Conservation (phyloP, 2,113 vertebrate species). For the Amazona guildingii region DNA sequence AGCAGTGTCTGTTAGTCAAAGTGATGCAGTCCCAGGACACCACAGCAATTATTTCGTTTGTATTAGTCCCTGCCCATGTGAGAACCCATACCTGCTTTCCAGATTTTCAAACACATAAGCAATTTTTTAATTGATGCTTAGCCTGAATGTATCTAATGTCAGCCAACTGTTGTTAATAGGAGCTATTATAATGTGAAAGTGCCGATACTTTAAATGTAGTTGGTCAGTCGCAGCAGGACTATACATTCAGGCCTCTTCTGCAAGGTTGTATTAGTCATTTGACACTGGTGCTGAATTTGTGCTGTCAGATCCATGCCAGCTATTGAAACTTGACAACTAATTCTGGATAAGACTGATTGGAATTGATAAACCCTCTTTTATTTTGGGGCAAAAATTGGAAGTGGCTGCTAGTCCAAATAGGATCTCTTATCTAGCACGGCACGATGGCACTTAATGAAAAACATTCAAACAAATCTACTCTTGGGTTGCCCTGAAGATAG, state of each 20-base stretch:
- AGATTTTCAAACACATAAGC: constrained; percentile 70
- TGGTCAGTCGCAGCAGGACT: constrained; percentile 60
- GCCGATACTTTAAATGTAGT: constrained; percentile 69
- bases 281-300: constrained; percentile 63
- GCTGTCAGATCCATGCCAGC: constrained; percentile 75
- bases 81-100: constrained; percentile 60
- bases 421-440: constrained; percentile 78
- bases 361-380: constrained; percentile 79
- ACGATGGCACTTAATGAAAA: constrained; percentile 77
- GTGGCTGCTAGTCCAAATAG: constrained; percentile 79
- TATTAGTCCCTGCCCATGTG: constrained; percentile 39
- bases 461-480: constrained; percentile 71
- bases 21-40: constrained; percentile 62
- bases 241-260: constrained; percentile 12
- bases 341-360: constrained; percentile 80
- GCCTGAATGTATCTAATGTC: constrained; percentile 69
- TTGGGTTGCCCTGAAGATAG: constrained; percentile 71
- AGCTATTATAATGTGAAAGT: constrained; percentile 67
- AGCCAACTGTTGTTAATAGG: constrained; percentile 75
- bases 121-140: constrained; percentile 75
- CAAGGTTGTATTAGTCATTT: constrained; percentile 70
- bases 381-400: constrained; percentile 73
- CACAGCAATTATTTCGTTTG: constrained; percentile 68
- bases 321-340: constrained; percentile 81
- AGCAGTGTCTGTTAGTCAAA: constrained; percentile 59